These are phyloP conservation scores for Thera obeliscata DNA, from an alignment of 2,888 invertebrate genomes.

Conservation along the genomic window DNA sequence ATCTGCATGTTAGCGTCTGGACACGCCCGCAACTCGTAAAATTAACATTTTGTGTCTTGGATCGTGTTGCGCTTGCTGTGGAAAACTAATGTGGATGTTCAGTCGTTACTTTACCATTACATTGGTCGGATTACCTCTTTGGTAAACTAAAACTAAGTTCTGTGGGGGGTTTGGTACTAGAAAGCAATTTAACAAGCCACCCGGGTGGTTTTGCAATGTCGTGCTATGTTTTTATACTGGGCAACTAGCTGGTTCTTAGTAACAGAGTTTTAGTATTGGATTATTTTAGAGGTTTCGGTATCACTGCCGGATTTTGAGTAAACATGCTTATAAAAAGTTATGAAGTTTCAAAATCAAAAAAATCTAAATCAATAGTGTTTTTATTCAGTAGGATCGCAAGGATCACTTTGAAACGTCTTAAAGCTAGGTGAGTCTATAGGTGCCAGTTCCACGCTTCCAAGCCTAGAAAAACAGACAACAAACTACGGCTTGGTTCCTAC, in stretches of 20 bases:
- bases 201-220: background rate
- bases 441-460: too few species aligned
- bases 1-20: constrained; percentile 51
- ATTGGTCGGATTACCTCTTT: constrained; percentile 23
- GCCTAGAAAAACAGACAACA: too few species aligned
- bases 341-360: too few species aligned
- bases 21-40: constrained; percentile 45
- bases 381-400: too few species aligned
- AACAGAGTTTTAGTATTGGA: background rate
- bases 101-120: constrained; percentile 23
- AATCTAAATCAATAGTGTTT: too few species aligned
- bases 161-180: constrained; percentile 14
- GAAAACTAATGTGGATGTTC: constrained; percentile 30
- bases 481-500: too few species aligned
- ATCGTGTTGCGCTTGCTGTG: constrained; percentile 27
- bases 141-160: constrained; percentile 12
- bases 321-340: too few species aligned
- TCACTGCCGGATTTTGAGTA: background rate
- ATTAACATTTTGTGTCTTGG: constrained; percentile 45
- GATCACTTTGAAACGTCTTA: too few species aligned
- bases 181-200: constrained; percentile 11
- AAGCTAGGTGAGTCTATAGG: too few species aligned
- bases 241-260: background rate
- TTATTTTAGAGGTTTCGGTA: background rate
- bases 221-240: background rate